Evolutionary conservation across 92 coral and sea anemone genomes (phyloP), one percentile per base, ranked within the genome.

Genomic region (Nematostella vectensis): DNA sequence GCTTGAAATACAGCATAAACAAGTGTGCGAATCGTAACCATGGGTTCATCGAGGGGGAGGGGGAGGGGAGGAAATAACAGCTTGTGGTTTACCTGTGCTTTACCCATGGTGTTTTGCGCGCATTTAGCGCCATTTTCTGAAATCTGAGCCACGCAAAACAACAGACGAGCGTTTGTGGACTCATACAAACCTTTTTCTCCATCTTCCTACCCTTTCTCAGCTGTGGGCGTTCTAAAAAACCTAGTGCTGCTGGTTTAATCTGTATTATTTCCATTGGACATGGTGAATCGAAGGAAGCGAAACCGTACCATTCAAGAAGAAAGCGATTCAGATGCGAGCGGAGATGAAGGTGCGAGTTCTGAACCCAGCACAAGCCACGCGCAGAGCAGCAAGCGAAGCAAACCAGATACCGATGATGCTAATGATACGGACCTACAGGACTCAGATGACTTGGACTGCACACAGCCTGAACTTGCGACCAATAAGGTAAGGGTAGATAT

Each of bases 401-500:
- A 15, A 6, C 8, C 6, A 15, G 40, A 33, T 33, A 6, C 40
- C 10, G 59, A 36, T 27, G 64, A 27, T 0, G 68, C 55, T 20
- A 52, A 67, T 25, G 55, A 68, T 13, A 60, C 42, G 49, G 76
- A 66, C 25, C 40, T 26, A 20, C 26, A 44, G 40, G 71, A 62
- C 29, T 59, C 66, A 30, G 70, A 60, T 50, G 76, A 49, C 21
- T 8, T 59, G n/a, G 31, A 72, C 48, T 79, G 86, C 47, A 50
- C 76, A 1, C 86, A 79, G 47, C 71, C 71, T 13, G 71, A 65
- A 19, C 44, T 65, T 1, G 47, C 71, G 13, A 59, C 45, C 23
- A 33, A 8, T 15, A 40, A 54, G 53, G 71, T 65, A 10, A 23
- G 59, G 11, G 19, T 9, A 11, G 45, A 13, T 30, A n/a, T n/a